Conservation (phyloP, 30 jellyfish, hydroid and myxozoan genomes). For the Aurelia coerulea region DNA sequence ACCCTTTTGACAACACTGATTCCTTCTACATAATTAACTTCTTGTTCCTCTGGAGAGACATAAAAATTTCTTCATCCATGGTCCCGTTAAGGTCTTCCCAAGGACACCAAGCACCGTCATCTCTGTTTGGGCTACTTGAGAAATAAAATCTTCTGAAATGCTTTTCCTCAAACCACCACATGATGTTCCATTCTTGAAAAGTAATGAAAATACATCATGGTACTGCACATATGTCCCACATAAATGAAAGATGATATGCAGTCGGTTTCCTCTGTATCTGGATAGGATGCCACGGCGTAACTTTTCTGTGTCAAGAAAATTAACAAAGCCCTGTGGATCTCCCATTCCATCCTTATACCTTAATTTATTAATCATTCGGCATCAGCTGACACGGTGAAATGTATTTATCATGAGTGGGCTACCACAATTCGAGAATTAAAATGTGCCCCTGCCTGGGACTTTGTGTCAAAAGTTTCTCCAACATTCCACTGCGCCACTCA, state of each 20-base stretch:
- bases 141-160: background rate
- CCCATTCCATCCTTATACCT: slow-evolving; percentile 25
- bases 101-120: too few species aligned
- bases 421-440: too few species aligned
- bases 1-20: too few species aligned
- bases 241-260: slow-evolving; percentile 21
- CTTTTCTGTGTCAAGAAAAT: slow-evolving; percentile 1
- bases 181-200: slow-evolving; percentile 1
- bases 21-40: too few species aligned
- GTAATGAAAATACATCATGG: background rate
- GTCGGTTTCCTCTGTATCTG: slow-evolving; percentile 13
- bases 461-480: too few species aligned
- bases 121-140: background rate
- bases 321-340: too few species aligned
- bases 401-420: too few species aligned
- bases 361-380: too few species aligned
- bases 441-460: too few species aligned
- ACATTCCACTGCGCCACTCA: too few species aligned
- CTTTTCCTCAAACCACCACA: slow-evolving; percentile 8
- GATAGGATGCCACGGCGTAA: slow-evolving; percentile 9
- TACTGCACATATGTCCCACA: background rate
- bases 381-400: too few species aligned
- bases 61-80: slow-evolving; percentile 8
- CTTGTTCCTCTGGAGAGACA: slow-evolving; percentile 6
- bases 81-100: slow-evolving; percentile 18